Base-by-base conservation (phyloP, 2,113 vertebrate genomes). In the Orientallactaga bullata region DNA sequence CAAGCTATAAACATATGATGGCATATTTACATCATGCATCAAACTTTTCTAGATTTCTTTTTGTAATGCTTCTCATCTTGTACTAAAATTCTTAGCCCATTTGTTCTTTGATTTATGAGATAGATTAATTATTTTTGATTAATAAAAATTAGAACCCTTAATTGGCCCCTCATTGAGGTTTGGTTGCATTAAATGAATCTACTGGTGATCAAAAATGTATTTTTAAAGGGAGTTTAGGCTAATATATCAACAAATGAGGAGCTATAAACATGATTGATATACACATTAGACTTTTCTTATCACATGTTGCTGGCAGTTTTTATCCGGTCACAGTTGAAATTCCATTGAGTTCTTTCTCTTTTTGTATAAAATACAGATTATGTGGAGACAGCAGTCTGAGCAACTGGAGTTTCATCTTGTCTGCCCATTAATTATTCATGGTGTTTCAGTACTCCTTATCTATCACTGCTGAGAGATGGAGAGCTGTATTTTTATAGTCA, bases 241-340 rank as follows among this genome's bases (percentile, higher is more conserved):
- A 98, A 98, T 98, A 98, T 98, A 98, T 98, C 98, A 98, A 98
- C 98, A 98, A 98, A 98, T 98, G 98, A 98, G 98, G 97, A 98
- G 96, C 98, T 98, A 99, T 99, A 99, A 99, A 99, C 98, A 98
- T 99, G 98, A 99, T 99, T 99, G 98, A 99, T 99, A 98, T 96
- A 96, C 98, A 98, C 98, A 98, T 98, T 99, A 98, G 98, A 98
- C 98, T 98, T 98, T 98, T 97, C 98, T 99, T 99, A 99, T 99
- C 98, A 98, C 98, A 97, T 98, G 97, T 97, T 97, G 97, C 96
- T 98, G 98, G 98, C 98, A 98, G 98, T 98, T 98, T 99, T 98
- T 98, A 98, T 98, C 98, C 98, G 97, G 98, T 98, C 98, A 97
- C 98, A 98, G 98, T 98, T 98, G 97, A 98, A 98, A 98, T 98